phyloP scores from a whole-genome alignment of 2,888 invertebrate genomes.

The Folsomia candida region DNA sequence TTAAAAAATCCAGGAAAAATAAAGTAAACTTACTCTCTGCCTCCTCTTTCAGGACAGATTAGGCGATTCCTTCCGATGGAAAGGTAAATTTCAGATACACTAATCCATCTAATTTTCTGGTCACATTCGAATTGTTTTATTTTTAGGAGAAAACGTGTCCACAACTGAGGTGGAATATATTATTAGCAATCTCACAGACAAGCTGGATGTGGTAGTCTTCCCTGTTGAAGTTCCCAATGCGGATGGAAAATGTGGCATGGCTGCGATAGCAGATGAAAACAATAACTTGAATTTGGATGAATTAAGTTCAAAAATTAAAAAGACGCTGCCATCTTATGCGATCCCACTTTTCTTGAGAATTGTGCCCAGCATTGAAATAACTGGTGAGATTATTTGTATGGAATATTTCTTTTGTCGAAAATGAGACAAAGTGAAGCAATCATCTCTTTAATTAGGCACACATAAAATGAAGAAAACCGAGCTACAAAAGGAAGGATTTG shows the following conservation, averaged over 20 bases:
- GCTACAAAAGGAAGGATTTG: constrained; percentile 78
- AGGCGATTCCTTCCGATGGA: constrained; percentile 29
- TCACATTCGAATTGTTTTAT: background rate
- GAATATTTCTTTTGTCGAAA: background rate
- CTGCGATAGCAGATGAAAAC: constrained; percentile 37
- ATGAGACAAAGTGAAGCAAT: background rate
- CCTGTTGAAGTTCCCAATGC: constrained; percentile 73
- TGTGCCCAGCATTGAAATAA: constrained; percentile 39
- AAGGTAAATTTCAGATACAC: background rate
- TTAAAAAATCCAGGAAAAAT: too few species aligned
- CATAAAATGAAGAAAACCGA: constrained; percentile 89
- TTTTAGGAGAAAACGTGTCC: constrained; percentile 84
- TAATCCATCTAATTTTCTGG: background rate
- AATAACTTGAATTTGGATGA: constrained; percentile 13
- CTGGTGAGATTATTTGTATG: constrained; percentile 28
- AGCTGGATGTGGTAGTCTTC: constrained; percentile 87
- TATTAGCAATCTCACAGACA: constrained; percentile 74
- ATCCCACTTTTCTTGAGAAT: constrained; percentile 42
- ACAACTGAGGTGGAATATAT: constrained; percentile 95
- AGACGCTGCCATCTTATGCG: constrained; percentile 40
- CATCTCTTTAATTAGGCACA: constrained; percentile 67
- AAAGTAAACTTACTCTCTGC: too few species aligned
- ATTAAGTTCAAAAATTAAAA: constrained; percentile 26
- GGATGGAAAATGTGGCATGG: constrained; percentile 45
- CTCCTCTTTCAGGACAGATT: too few species aligned